A percentile compares a stretch with the other conserved stretches of the same genome.
phyloP scores from a whole-genome alignment of 2,888 invertebrate species.

The Yponomeuta sedellus region DNA sequence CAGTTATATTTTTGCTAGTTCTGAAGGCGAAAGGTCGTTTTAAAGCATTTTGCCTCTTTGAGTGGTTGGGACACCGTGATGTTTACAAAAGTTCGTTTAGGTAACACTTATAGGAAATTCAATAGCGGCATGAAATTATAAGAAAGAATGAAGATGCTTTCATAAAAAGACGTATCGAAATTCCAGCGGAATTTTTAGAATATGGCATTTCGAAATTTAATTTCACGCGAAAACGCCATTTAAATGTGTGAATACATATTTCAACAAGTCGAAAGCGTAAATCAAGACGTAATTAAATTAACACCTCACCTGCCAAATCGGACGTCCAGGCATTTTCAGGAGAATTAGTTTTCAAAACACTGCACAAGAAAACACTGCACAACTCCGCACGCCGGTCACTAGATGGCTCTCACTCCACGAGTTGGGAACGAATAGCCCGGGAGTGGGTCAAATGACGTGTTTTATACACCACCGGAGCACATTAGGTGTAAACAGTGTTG shows the following conservation, averaged over 20 bases:
- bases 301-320: constrained; percentile 81
- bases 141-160: too few relatives aligned
- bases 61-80: too few relatives aligned
- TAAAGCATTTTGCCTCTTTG: too few relatives aligned
- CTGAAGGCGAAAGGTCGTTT: neutral
- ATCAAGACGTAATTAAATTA: neutral
- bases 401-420: constrained; percentile 71
- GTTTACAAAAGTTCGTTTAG: too few relatives aligned
- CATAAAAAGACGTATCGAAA: too few relatives aligned
- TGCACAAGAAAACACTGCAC: constrained; percentile 41
- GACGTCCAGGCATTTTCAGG: constrained; percentile 83
- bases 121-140: too few relatives aligned
- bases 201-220: too few relatives aligned
- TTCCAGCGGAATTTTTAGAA: too few relatives aligned
- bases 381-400: constrained; percentile 53
- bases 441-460: constrained; percentile 68
- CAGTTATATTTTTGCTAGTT: neutral
- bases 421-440: constrained; percentile 70
- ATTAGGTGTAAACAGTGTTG: constrained; percentile 59
- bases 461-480: constrained; percentile 64
- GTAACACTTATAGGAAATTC: too few relatives aligned
- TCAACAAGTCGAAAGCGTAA: neutral
- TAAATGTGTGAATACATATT: too few relatives aligned
- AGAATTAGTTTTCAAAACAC: constrained; percentile 37
- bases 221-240: too few relatives aligned